Conservation (phyloP, 2,113 vertebrate species). For the Phylloscopus trochiloides region DNA sequence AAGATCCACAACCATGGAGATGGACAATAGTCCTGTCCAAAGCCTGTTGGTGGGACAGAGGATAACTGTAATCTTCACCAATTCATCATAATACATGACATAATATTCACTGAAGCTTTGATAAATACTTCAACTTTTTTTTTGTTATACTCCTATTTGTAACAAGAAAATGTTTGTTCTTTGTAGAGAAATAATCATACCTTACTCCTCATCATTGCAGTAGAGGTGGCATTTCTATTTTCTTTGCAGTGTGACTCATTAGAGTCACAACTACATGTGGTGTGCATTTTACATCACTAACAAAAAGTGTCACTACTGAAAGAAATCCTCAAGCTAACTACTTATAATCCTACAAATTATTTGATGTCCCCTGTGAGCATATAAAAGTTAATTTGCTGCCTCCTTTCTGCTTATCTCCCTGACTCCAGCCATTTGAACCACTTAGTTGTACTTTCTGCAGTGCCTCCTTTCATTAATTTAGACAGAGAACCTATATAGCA, state of each 20-base stretch:
- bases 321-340: neutral
- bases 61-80: neutral
- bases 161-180: neutral
- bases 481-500: neutral
- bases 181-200: neutral
- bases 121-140: neutral
- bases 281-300: neutral
- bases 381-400: neutral
- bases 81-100: neutral
- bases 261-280: neutral
- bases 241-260: neutral
- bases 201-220: rapidly evolving
- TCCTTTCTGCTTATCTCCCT: neutral
- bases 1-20: neutral
- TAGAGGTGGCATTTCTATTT: neutral
- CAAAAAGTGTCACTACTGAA: neutral
- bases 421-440: neutral
- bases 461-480: neutral
- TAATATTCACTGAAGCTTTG: neutral
- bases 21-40: neutral
- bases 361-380: neutral
- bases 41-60: neutral
- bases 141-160: neutral
- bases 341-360: neutral
- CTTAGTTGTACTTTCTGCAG: neutral